Conservation (phyloP, 2,797 vertebrate genomes). For the Sorex maritimensis region DNA sequence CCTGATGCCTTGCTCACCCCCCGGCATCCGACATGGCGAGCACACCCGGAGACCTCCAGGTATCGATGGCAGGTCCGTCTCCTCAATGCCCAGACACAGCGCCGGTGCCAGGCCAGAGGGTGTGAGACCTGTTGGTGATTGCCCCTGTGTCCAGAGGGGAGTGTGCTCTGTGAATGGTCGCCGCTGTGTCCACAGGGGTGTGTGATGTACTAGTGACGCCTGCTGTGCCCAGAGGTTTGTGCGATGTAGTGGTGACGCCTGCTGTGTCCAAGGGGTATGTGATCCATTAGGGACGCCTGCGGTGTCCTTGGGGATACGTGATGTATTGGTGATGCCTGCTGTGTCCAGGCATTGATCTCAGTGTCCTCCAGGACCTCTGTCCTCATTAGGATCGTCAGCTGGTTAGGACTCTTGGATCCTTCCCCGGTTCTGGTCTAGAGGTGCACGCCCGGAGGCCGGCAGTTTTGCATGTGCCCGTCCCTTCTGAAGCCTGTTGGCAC, state of each 20-base stretch:
- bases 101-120: background rate
- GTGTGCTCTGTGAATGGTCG: too few species aligned
- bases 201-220: too few species aligned
- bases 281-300: slow-evolving; percentile 15
- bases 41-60: too few species aligned
- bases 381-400: background rate
- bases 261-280: background rate
- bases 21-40: background rate
- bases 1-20: background rate
- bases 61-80: background rate
- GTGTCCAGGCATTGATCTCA: background rate
- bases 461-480: background rate
- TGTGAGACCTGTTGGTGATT: background rate
- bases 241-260: too few species aligned
- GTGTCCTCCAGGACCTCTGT: background rate
- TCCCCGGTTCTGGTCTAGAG: background rate
- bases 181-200: too few species aligned
- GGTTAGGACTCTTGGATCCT: background rate
- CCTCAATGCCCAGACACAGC: fast-evolving
- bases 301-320: background rate
- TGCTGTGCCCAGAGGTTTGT: too few species aligned
- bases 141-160: slow-evolving; percentile 27
- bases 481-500: background rate
- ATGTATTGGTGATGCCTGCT: slow-evolving; percentile 32
- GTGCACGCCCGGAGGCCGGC: background rate